Evolutionary conservation across 2,888 invertebrate species (phyloP).

Genomic region (Thereva unica): DNA sequence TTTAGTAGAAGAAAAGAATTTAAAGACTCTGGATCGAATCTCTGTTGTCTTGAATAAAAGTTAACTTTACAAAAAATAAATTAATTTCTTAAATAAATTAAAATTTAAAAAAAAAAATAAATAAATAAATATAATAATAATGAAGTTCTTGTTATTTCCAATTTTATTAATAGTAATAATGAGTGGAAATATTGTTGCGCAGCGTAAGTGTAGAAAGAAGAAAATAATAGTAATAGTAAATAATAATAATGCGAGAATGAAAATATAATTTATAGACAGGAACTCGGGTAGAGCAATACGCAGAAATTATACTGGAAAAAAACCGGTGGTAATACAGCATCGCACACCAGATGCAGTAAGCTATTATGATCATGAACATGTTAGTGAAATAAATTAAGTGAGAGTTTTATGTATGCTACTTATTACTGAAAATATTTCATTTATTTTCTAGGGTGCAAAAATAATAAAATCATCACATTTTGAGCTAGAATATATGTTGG

Average conservation of each 20-base stretch:
- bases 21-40: constrained; percentile 23
- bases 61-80: too few species aligned
- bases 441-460: constrained; percentile 76
- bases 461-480: constrained; percentile 88
- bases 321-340: constrained; percentile 64
- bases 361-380: constrained; percentile 87
- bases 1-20: constrained; percentile 29
- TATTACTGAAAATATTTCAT: not conserved
- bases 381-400: constrained; percentile 59
- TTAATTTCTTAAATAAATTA: too few species aligned
- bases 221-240: not conserved
- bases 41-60: constrained; percentile 1
- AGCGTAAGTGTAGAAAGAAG: constrained; percentile 12
- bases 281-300: constrained; percentile 54
- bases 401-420: not conserved
- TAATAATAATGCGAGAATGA: not conserved
- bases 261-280: constrained; percentile 48
- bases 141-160: constrained; percentile 6
- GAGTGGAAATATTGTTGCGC: constrained; percentile 6
- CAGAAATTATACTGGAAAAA: constrained; percentile 57
- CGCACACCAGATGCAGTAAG: constrained; percentile 86
- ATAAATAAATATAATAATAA: constrained; percentile 1
- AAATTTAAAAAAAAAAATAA: not conserved
- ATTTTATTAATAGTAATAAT: constrained; percentile 4
- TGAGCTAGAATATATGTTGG: constrained; percentile 88